These are phyloP conservation scores for Ips typographus DNA, from an alignment of 1,140 invertebrate species.

Conservation along the genomic window DNA sequence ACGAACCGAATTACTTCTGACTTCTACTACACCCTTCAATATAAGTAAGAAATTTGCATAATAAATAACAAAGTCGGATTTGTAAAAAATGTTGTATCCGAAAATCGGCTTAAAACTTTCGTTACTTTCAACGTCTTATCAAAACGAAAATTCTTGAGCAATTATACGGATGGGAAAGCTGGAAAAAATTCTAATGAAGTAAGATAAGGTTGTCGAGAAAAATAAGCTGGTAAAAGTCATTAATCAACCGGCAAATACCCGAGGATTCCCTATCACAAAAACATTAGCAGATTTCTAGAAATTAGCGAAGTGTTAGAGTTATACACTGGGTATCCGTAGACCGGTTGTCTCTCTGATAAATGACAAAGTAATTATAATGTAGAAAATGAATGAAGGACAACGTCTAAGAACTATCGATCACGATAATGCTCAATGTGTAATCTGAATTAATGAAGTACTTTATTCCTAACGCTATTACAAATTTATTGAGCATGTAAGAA, in stretches of 20 bases:
- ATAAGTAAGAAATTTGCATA: too few relatives aligned
- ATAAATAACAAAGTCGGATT: too few relatives aligned
- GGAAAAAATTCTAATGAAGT: slow-evolving; percentile 31
- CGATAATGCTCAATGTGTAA: too few relatives aligned
- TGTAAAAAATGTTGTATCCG: neutral
- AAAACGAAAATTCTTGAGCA: slow-evolving; percentile 11
- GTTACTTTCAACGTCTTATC: neutral
- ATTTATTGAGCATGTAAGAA: too few relatives aligned
- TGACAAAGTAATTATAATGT: slow-evolving; percentile 42
- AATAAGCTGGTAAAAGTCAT: slow-evolving; percentile 25
- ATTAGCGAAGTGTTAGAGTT: slow-evolving; percentile 20
- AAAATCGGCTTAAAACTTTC: too few relatives aligned
- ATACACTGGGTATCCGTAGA: slow-evolving; percentile 18
- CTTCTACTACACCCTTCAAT: too few relatives aligned
- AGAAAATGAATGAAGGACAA: neutral
- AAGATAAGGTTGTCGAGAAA: slow-evolving; percentile 29
- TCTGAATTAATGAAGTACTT: too few relatives aligned
- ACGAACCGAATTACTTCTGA: too few relatives aligned
- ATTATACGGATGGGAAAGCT: slow-evolving; percentile 14
- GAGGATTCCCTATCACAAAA: slow-evolving; percentile 28
- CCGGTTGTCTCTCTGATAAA: slow-evolving; percentile 41
- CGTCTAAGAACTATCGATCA: neutral
- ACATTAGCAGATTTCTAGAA: slow-evolving; percentile 34
- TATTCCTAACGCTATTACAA: too few relatives aligned
- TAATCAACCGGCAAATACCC: slow-evolving; percentile 27